A percentile compares a stretch with the other conserved stretches of the same genome.
These are phyloP conservation scores for Galeopterus variegatus DNA, from an alignment of 2,113 vertebrate species.

Conservation along the genomic window DNA sequence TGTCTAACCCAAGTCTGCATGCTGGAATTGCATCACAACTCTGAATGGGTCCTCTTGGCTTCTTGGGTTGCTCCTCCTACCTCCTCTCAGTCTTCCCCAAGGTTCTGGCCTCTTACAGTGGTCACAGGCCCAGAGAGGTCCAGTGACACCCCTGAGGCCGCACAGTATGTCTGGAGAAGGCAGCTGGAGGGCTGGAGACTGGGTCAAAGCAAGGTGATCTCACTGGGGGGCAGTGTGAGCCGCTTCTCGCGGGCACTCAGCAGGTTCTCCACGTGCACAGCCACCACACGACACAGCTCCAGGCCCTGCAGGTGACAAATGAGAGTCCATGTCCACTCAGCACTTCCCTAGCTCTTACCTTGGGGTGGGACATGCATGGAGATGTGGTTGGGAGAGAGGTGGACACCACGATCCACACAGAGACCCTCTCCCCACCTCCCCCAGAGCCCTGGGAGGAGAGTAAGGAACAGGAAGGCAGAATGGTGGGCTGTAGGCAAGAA, in stretches of 20 bases:
- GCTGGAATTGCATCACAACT: background rate
- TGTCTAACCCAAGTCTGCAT: background rate
- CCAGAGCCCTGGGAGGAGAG: background rate
- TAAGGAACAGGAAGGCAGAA: background rate
- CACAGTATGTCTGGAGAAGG: background rate
- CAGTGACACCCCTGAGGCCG: background rate
- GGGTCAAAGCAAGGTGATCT: conserved; percentile 96
- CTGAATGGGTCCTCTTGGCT: background rate
- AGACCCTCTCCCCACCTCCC: background rate
- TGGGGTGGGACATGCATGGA: background rate
- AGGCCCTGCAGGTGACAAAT: conserved; percentile 90
- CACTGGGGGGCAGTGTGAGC: conserved; percentile 96
- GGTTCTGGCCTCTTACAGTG: background rate
- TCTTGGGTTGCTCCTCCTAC: background rate
- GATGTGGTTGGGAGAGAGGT: background rate
- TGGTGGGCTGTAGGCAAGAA: background rate
- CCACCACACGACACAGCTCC: conserved; percentile 96
- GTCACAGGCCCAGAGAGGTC: background rate
- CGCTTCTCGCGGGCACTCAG: conserved; percentile 95
- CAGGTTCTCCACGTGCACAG: conserved; percentile 96
- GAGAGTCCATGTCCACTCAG: background rate
- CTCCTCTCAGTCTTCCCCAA: background rate
- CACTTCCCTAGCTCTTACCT: too few relatives aligned
- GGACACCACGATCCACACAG: background rate
- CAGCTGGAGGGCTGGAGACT: background rate